Conservation (phyloP, 2,797 vertebrate genomes). For the Tolypeutes matacus region DNA sequence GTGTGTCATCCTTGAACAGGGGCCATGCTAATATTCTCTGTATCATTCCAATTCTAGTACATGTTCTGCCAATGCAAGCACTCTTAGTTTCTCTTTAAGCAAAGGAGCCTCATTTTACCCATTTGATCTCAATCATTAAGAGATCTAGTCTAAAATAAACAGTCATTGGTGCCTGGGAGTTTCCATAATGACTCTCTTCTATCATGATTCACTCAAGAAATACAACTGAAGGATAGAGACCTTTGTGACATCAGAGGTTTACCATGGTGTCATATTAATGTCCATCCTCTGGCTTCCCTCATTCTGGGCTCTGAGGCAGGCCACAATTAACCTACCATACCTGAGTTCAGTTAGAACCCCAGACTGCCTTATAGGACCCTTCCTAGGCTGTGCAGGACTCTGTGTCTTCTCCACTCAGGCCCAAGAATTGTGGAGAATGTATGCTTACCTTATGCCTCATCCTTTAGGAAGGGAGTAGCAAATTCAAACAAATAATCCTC, state of each 20-base stretch:
- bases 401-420: background rate
- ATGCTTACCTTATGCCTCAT: background rate
- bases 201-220: background rate
- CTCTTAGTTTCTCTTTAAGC: fast-evolving
- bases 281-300: no score
- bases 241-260: background rate
- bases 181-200: background rate
- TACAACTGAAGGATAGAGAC: fast-evolving
- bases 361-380: no score
- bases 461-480: background rate
- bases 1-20: no score
- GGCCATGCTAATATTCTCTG: no score
- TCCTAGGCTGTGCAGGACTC: fast-evolving
- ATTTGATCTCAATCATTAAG: no score
- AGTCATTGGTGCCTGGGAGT: fast-evolving
- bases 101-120: fast-evolving
- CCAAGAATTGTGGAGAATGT: no score
- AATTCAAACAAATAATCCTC: background rate
- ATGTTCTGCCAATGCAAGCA: no score
- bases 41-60: no score
- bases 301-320: background rate
- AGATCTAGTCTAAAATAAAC: background rate
- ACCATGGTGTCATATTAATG: fast-evolving
- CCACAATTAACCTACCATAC: no score
- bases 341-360: background rate